Percentiles rank a stretch among this genome's conserved stretches.
Evolutionary conservation across 2,113 vertebrate species (phyloP).

Genomic region (Climacteris rufus): DNA sequence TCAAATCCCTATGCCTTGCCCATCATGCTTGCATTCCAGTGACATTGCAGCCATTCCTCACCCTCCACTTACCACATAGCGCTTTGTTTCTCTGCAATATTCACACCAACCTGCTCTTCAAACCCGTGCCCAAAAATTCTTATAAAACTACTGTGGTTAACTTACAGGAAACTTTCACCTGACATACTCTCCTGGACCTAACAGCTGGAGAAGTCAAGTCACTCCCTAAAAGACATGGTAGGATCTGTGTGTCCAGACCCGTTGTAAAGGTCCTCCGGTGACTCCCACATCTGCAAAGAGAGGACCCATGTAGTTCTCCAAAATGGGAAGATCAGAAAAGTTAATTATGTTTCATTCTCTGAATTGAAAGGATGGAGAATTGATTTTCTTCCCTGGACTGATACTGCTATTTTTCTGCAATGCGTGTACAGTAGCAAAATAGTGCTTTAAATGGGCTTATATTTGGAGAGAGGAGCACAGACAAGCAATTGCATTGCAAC

Average conservation of each 20-base stretch:
- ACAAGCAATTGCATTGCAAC: background rate
- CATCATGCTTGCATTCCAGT: background rate
- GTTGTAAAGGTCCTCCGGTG: background rate
- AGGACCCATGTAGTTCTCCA: background rate
- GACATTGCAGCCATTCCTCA: background rate
- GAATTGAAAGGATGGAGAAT: background rate
- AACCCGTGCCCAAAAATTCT: background rate
- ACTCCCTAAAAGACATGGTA: background rate
- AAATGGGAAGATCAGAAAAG: background rate
- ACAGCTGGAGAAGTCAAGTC: background rate
- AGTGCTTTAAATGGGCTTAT: background rate
- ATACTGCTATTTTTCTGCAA: background rate
- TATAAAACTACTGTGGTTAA: accelerated
- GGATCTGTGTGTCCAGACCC: background rate
- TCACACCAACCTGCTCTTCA: background rate
- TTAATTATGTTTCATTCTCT: background rate
- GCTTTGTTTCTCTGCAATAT: background rate
- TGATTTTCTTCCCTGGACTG: background rate
- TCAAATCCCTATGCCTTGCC: background rate
- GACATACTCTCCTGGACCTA: background rate
- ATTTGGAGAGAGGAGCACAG: background rate
- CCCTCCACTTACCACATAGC: background rate
- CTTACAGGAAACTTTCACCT: background rate
- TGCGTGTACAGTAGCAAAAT: background rate
- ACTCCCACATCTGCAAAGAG: background rate